Conservation (phyloP, 2,797 vertebrate species). For the Cetoscarus ocellatus region DNA sequence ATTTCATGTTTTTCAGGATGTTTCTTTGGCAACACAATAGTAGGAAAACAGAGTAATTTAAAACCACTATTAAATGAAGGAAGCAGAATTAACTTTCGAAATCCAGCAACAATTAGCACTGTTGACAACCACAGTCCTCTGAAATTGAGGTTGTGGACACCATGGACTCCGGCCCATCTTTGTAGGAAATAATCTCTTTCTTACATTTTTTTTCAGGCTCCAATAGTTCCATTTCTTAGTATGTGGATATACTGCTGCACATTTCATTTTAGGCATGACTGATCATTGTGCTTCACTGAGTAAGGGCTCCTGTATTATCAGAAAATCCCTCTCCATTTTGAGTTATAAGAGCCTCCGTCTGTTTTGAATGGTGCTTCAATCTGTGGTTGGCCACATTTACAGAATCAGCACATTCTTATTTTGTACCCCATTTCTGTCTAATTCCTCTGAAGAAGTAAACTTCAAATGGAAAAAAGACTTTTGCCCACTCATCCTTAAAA, state of each 20-base stretch:
- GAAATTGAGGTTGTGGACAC: too few species aligned
- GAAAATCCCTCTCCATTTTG: conserved; percentile 14
- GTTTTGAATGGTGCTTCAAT: conserved; percentile 52
- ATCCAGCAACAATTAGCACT: too few species aligned
- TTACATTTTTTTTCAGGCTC: too few species aligned
- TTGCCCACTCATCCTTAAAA: conserved; percentile 25
- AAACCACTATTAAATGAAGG: too few species aligned
- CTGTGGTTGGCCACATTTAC: conserved; percentile 66
- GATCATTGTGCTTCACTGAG: conserved; percentile 34
- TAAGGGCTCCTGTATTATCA: conserved; percentile 39
- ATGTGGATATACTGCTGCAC: conserved; percentile 5
- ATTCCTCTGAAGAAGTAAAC: conserved; percentile 48
- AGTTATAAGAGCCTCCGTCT: conserved; percentile 61
- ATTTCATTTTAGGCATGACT: conserved; percentile 24
- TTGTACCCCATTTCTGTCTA: conserved; percentile 41
- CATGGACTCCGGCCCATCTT: too few species aligned
- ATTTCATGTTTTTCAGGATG: too few species aligned
- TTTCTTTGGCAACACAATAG: too few species aligned
- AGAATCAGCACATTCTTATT: conserved; percentile 69
- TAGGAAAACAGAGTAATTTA: too few species aligned
- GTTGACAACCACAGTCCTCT: too few species aligned
- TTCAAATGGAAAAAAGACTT: conserved; percentile 62
- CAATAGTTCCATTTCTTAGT: too few species aligned
- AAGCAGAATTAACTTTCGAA: too few species aligned
- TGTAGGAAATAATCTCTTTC: too few species aligned